phyloP scores from a whole-genome alignment of 2,797 vertebrate species.

The Acridotheres tristis region DNA sequence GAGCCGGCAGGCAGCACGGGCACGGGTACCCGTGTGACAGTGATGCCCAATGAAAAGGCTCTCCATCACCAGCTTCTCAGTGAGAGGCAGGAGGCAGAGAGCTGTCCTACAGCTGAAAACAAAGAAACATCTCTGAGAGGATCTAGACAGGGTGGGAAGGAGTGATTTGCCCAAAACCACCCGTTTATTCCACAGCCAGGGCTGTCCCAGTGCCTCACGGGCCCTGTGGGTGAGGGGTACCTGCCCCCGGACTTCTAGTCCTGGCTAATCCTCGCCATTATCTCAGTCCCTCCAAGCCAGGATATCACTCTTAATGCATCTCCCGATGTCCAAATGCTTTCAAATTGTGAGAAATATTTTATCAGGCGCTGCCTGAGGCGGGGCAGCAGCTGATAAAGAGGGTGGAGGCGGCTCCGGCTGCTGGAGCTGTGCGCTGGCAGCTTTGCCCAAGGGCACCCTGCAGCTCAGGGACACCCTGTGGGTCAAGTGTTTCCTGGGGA shows the following conservation, averaged over 20 bases:
- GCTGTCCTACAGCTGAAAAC: background rate
- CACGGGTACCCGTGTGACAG: background rate
- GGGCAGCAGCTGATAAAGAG: background rate
- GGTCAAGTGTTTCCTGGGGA: background rate
- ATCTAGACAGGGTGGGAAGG: background rate
- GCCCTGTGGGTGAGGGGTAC: background rate
- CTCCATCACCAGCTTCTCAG: background rate
- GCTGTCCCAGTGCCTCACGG: background rate
- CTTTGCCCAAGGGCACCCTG: background rate
- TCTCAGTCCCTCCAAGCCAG: background rate
- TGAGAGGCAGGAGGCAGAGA: background rate
- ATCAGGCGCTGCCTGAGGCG: background rate
- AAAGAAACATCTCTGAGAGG: background rate
- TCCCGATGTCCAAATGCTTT: background rate
- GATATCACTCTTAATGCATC: accelerated
- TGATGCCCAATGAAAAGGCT: background rate
- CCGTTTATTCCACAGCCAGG: accelerated
- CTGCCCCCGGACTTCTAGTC: background rate
- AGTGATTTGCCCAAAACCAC: background rate
- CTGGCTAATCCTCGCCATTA: background rate
- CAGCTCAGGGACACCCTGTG: background rate
- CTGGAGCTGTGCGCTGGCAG: background rate
- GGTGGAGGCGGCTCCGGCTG: background rate
- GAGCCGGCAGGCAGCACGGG: accelerated
- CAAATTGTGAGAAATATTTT: background rate